phyloP scores from a whole-genome alignment of 2,113 vertebrate species.

The Dipodomys spectabilis region DNA sequence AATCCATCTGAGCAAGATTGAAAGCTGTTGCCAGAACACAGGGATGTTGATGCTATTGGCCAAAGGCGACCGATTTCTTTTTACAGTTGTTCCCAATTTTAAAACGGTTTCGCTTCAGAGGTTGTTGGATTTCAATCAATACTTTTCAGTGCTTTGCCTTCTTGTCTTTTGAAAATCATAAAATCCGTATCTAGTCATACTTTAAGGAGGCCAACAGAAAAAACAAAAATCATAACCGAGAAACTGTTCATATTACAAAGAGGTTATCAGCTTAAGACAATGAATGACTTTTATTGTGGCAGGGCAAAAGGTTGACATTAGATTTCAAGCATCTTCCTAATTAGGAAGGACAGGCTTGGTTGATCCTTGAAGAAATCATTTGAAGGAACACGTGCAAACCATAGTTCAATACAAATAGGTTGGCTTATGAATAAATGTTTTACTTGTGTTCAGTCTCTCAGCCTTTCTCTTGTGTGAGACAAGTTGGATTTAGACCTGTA shows the following conservation, averaged over 20 bases:
- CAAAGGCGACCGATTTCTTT: not conserved
- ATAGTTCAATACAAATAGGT: not conserved
- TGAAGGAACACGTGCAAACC: not conserved
- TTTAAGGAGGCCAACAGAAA: not conserved
- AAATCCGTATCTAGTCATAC: not conserved
- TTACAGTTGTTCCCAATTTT: not conserved
- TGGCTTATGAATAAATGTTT: not conserved
- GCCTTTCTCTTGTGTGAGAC: not conserved
- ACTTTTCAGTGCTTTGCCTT: not conserved
- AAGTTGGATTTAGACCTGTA: rapidly evolving
- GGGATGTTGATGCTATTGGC: not conserved
- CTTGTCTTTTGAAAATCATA: not conserved
- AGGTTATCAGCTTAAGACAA: not conserved
- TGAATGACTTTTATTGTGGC: not conserved
- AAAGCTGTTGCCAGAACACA: not conserved
- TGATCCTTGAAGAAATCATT: not conserved
- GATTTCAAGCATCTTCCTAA: not conserved
- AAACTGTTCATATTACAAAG: not conserved
- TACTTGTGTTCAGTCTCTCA: not conserved
- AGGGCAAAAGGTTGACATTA: not conserved
- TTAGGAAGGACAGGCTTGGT: not conserved
- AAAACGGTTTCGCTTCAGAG: not conserved
- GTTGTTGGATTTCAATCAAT: not conserved
- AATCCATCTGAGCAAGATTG: not conserved
- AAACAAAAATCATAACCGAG: too few relatives aligned